A percentile compares a stretch with the other conserved stretches of the same genome.
These are phyloP conservation scores for Heterotis niloticus DNA, from an alignment of 2,113 vertebrate genomes.

Conservation along the genomic window DNA sequence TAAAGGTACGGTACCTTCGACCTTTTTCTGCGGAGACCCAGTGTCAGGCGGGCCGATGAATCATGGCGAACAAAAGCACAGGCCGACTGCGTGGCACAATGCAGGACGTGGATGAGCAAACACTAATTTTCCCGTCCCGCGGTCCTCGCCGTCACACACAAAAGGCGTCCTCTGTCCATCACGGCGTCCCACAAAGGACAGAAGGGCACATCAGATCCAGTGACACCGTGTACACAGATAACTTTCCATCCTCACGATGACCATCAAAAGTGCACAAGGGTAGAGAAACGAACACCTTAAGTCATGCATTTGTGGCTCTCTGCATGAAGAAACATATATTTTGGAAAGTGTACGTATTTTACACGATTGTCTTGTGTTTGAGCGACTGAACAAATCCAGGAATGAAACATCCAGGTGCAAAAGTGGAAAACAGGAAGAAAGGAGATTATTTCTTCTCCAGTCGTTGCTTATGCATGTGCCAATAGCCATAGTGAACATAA, in stretches of 20 bases:
- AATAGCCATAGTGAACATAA: background rate
- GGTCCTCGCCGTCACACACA: conserved; percentile 27
- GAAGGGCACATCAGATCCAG: background rate
- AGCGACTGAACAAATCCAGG: background rate
- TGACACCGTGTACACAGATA: background rate
- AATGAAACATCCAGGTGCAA: background rate
- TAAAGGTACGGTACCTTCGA: conserved; percentile 21
- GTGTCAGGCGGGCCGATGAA: conserved; percentile 39
- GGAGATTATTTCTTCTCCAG: background rate
- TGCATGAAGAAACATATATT: too few relatives aligned
- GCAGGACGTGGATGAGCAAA: conserved; percentile 35
- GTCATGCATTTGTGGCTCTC: background rate
- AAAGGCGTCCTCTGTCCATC: background rate
- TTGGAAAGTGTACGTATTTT: too few relatives aligned
- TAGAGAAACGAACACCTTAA: background rate
- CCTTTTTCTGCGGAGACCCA: conserved; percentile 37
- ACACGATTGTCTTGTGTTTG: background rate
- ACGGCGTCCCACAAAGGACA: background rate
- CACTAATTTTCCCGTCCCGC: conserved; percentile 8
- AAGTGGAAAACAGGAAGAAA: background rate
- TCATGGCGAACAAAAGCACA: conserved; percentile 37
- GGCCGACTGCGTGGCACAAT: conserved; percentile 16
- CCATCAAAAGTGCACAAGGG: background rate
- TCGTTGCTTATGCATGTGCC: background rate
- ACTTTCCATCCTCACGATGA: background rate